Evolutionary conservation across 2,113 vertebrate species (phyloP).

Genomic region (Xiphophorus hellerii): DNA sequence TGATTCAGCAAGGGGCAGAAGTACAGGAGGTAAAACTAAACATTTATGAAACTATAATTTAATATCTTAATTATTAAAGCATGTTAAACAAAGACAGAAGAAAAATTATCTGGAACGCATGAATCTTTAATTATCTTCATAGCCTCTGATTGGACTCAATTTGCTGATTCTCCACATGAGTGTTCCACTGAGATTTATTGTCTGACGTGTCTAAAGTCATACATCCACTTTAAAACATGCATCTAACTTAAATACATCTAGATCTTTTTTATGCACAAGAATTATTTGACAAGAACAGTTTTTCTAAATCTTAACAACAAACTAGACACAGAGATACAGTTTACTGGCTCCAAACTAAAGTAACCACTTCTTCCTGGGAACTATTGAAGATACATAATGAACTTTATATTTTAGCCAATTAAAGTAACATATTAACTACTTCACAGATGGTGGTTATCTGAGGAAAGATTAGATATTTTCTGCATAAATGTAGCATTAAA

Average conservation of each 20-base stretch:
- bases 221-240: not conserved
- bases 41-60: slow-evolving; percentile 49
- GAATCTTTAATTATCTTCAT: slow-evolving; percentile 58
- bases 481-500: not conserved
- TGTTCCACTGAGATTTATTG: slow-evolving; percentile 5
- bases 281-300: not conserved
- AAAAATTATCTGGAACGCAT: slow-evolving; percentile 26
- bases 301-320: not conserved
- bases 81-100: slow-evolving; percentile 52
- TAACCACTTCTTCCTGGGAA: not conserved
- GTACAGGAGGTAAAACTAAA: slow-evolving; percentile 10
- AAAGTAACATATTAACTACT: no score
- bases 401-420: not conserved
- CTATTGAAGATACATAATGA: not conserved
- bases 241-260: not conserved
- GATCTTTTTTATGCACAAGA: not conserved
- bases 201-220: not conserved
- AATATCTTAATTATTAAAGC: slow-evolving; percentile 57
- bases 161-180: slow-evolving; percentile 20
- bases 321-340: not conserved
- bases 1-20: slow-evolving; percentile 43
- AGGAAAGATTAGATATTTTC: not conserved
- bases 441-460: no score
- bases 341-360: not conserved
- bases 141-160: slow-evolving; percentile 41